Conservation (phyloP, 2,888 invertebrate genomes). For the Caenorhabditis sulstoni region DNA sequence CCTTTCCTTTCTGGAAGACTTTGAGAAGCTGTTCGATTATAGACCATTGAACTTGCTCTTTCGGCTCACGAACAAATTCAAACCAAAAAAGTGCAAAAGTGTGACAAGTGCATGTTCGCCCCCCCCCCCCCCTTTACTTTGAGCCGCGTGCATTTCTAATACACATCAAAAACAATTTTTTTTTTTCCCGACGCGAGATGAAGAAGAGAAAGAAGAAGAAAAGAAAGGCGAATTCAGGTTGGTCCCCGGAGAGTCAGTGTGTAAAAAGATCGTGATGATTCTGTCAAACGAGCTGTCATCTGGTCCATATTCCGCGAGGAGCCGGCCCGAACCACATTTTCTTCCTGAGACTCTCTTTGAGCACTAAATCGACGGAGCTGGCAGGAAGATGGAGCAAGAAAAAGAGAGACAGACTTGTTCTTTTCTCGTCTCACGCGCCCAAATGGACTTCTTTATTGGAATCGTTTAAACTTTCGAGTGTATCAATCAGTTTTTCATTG, state of each 20-base stretch:
- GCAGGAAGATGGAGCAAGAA: neutral
- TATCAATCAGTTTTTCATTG: slow-evolving; percentile 10
- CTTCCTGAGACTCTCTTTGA: neutral
- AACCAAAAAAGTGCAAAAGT: no score
- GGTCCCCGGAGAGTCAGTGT: slow-evolving; percentile 18
- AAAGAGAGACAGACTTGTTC: neutral
- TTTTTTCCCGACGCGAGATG: no score
- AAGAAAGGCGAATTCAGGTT: slow-evolving; percentile 11
- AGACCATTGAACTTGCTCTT: no score
- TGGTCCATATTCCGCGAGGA: slow-evolving; percentile 21
- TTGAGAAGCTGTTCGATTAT: no score
- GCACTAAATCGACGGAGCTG: no score
- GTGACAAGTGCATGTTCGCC: no score
- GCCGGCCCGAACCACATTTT: neutral
- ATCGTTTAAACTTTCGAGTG: slow-evolving; percentile 3
- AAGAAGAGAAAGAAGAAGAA: no score
- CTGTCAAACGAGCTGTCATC: slow-evolving; percentile 60
- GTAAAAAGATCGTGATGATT: slow-evolving; percentile 58
- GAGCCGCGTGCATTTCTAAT: no score
- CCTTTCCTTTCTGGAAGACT: no score
- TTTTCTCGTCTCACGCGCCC: neutral
- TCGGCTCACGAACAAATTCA: no score
- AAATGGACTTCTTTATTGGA: neutral
- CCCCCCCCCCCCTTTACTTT: no score
- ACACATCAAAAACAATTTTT: no score